Evolutionary conservation across 1,140 invertebrate genomes (phyloP).

Genomic region (Bombyx mandarina): DNA sequence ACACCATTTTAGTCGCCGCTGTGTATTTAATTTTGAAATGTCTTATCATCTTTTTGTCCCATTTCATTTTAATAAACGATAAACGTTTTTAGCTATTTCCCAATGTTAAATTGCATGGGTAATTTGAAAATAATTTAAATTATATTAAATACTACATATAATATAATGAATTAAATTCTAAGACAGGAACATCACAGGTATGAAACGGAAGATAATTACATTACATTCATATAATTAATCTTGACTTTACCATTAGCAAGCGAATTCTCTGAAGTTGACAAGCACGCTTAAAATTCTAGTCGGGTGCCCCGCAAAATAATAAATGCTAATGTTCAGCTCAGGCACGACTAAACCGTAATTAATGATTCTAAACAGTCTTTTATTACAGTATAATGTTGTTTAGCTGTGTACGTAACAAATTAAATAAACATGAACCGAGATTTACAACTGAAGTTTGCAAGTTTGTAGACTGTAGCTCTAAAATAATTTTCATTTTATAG

Average conservation of each 20-base stretch:
- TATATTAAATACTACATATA: too few species aligned
- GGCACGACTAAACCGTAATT: constrained; percentile 33
- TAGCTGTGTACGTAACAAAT: constrained; percentile 33
- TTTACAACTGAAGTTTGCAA: not conserved
- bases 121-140: too few species aligned
- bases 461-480: constrained; percentile 5
- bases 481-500: not conserved
- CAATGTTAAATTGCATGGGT: too few species aligned
- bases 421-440: constrained; percentile 21
- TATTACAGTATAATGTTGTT: constrained; percentile 41
- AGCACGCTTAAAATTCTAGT: constrained; percentile 23
- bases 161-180: too few species aligned
- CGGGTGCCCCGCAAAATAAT: constrained; percentile 25
- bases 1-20: constrained; percentile 63
- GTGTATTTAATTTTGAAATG: constrained; percentile 18
- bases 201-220: not conserved
- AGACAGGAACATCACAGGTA: too few species aligned
- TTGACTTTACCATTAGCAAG: not conserved
- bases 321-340: constrained; percentile 32
- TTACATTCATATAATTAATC: not conserved
- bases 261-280: constrained; percentile 2
- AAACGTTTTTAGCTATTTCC: too few species aligned
- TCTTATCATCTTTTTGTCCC: not conserved
- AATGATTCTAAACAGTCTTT: constrained; percentile 43
- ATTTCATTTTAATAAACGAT: too few species aligned